Conservation (phyloP, 2,888 invertebrate species). For the Camponotus fellah region DNA sequence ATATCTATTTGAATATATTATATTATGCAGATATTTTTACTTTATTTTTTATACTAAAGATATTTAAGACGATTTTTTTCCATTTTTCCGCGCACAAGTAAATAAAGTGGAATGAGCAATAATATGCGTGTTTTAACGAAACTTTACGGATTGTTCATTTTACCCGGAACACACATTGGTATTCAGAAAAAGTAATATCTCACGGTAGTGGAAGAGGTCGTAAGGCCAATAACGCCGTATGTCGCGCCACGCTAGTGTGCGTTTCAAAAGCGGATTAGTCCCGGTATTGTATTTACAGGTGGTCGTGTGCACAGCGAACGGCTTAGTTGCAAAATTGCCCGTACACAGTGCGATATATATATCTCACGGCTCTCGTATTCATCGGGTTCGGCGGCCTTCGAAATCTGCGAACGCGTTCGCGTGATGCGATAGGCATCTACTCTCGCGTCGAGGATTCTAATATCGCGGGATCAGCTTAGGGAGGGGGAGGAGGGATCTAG, state of each 20-base stretch:
- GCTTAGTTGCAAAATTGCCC: conserved; percentile 73
- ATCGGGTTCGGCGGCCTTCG: conserved; percentile 56
- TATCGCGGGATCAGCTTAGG: conserved; percentile 24
- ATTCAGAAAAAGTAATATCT: conserved; percentile 71
- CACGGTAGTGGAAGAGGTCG: conserved; percentile 55
- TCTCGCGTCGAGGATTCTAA: conserved; percentile 28
- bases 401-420: conserved; percentile 52
- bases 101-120: conserved; percentile 19
- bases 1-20: neutral
- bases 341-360: conserved; percentile 60
- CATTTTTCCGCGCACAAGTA: neutral
- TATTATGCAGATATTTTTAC: neutral
- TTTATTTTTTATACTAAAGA: neutral
- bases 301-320: conserved; percentile 71
- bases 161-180: conserved; percentile 40
- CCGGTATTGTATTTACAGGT: conserved; percentile 75
- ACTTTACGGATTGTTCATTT: conserved; percentile 51
- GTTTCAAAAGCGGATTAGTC: conserved; percentile 76
- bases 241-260: conserved; percentile 63
- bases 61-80: neutral
- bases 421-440: conserved; percentile 28
- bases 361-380: conserved; percentile 58
- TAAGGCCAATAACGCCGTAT: conserved; percentile 71
- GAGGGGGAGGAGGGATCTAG: neutral
- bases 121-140: conserved; percentile 39